phyloP scores from a whole-genome alignment of 1,140 invertebrate genomes.

The Bombus turneri region DNA sequence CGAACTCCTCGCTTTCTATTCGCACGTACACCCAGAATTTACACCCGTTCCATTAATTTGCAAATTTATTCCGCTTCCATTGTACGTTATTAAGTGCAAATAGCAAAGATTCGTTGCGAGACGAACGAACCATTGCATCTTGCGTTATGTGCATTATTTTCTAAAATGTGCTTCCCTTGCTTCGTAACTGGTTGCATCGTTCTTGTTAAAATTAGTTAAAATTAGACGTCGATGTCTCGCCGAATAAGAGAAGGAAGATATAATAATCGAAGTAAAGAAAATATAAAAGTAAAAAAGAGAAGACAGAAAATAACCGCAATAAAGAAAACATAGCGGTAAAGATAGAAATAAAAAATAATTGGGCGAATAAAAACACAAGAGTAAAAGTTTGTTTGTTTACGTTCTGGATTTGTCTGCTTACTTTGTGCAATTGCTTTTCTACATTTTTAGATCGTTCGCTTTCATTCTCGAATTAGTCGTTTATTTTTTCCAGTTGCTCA shows the following conservation, averaged over 20 bases:
- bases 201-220: no score
- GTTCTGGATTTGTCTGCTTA: background rate
- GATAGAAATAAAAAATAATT: no score
- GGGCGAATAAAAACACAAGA: no score
- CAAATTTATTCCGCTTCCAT: conserved; percentile 13
- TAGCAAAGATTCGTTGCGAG: background rate
- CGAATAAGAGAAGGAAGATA: no score
- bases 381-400: background rate
- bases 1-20: background rate
- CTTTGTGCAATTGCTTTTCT: background rate
- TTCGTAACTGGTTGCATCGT: background rate
- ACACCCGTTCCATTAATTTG: conserved; percentile 24
- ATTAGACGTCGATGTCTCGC: no score
- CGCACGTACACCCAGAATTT: background rate
- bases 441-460: background rate
- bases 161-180: background rate
- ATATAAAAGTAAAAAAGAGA: no score
- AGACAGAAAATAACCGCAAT: no score
- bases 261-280: no score
- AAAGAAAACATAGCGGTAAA: no score
- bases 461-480: background rate
- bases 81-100: background rate
- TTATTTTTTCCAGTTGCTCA: no score
- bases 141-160: background rate
- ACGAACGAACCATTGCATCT: conserved; percentile 2